Evolutionary conservation across 2,888 invertebrate species (phyloP), one percentile per base, ranked within the genome.

Genomic region (Clusia tigrina): DNA sequence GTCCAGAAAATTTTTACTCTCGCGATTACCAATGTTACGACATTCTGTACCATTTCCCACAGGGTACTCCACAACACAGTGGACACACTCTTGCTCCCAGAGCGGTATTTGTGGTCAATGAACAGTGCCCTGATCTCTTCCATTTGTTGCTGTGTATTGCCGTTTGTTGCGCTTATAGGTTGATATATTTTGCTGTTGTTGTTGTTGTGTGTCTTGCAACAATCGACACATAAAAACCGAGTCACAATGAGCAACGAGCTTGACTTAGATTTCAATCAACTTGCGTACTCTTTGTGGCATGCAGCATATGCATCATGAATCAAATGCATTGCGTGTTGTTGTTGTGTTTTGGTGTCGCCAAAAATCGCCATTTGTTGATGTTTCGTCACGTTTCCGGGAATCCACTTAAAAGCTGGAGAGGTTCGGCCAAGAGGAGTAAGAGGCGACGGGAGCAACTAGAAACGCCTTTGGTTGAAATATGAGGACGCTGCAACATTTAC

Each of bases 311-410:
- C 48, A 20, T 3, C n/a, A n/a, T n/a, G n/a, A n/a, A n/a, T n/a
- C n/a, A n/a, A n/a, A n/a, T n/a, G n/a, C n/a, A n/a, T n/a, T n/a
- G n/a, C n/a, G 18, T 48, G 48, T 42, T 42, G 42, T 12, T 48
- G 18, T 48, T 48, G 48, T 22, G n/a, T n/a, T n/a, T n/a, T 15
- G 48, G 20, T 15, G 22, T 20, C 48, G 48, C 48, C 48, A 48
- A 18, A n/a, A 20, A 22, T 48, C 48, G 15, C 48, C 22, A 20
- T 20, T 18, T 15, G 3, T 79, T 79, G 78, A 74, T 78, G 79
- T 78, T 79, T 79, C 73, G 78, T 79, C 80, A 79, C 80, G 79
- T 76, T 79, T 79, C 78, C 71, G 70, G 74, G 80, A 79, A 78
- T 76, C 73, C 72, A 78, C 73, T 77, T 77, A 72, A 17, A 57